Conservation (phyloP, 92 coral and sea anemone species). For the Virgularia gustaviana region DNA sequence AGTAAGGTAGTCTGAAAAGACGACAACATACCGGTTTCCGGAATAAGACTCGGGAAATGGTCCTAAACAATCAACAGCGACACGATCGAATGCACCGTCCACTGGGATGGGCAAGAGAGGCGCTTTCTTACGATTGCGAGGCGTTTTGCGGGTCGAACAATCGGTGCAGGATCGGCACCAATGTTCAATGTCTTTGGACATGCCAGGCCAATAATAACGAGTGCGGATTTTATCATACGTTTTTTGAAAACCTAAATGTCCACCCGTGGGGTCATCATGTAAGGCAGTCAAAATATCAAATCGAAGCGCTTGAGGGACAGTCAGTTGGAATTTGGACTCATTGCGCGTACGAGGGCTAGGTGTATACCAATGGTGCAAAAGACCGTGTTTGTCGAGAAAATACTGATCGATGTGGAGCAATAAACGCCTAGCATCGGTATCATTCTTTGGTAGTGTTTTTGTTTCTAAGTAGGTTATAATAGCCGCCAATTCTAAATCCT, state of each 20-base stretch:
- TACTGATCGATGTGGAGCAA: slow-evolving; percentile 8
- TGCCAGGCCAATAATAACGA: slow-evolving; percentile 55
- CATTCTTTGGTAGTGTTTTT: slow-evolving; percentile 27
- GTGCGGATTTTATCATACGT: slow-evolving; percentile 51
- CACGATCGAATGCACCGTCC: slow-evolving; percentile 47
- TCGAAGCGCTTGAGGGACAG: slow-evolving; percentile 39
- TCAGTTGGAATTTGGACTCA: slow-evolving; percentile 30
- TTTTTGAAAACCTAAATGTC: slow-evolving; percentile 58
- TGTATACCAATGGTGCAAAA: slow-evolving; percentile 11
- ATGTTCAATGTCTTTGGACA: slow-evolving; percentile 58
- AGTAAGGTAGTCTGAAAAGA: slow-evolving; percentile 51
- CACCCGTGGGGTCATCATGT: slow-evolving; percentile 52
- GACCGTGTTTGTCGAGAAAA: slow-evolving; percentile 5
- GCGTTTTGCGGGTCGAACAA: slow-evolving; percentile 54
- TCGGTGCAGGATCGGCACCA: slow-evolving; percentile 54
- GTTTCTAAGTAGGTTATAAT: slow-evolving; percentile 43
- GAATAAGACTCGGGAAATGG: slow-evolving; percentile 50
- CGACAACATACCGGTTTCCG: slow-evolving; percentile 55
- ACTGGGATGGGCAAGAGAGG: slow-evolving; percentile 40
- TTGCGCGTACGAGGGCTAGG: slow-evolving; percentile 7
- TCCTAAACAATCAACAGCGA: slow-evolving; percentile 61
- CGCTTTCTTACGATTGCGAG: slow-evolving; percentile 14
- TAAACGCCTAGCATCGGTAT: slow-evolving; percentile 9
- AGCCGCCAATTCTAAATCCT: slow-evolving; percentile 21
- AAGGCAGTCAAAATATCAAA: slow-evolving; percentile 42